A percentile compares a stretch with the other conserved stretches of the same genome.
phyloP scores from a whole-genome alignment of 2,113 vertebrate genomes.

The Embiotoca jacksoni region DNA sequence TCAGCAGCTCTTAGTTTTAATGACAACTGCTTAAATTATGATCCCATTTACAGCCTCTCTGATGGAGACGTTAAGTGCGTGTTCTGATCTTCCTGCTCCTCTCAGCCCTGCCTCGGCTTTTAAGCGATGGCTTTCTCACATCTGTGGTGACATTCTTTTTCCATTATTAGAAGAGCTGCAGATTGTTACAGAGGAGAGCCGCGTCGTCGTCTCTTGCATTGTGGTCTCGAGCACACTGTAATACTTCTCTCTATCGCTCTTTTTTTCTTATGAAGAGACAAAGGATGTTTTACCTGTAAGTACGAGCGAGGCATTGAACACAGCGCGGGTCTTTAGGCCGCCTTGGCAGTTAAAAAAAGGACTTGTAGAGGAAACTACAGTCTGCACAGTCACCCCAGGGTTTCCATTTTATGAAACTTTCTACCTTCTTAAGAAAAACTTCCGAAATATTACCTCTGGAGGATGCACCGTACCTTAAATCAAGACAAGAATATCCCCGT shows the following conservation, averaged over 20 bases:
- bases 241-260: neutral
- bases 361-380: conserved; percentile 7
- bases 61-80: conserved; percentile 58
- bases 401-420: conserved; percentile 23
- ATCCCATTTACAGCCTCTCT: conserved; percentile 60
- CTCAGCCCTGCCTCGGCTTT: conserved; percentile 50
- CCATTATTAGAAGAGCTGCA: conserved; percentile 61
- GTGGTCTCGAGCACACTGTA: conserved; percentile 8
- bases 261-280: conserved; percentile 36
- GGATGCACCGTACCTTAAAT: conserved; percentile 3
- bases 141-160: conserved; percentile 57
- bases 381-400: conserved; percentile 1
- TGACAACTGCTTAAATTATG: conserved; percentile 70
- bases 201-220: conserved; percentile 28
- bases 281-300: conserved; percentile 37
- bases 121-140: conserved; percentile 72
- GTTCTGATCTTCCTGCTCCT: conserved; percentile 44
- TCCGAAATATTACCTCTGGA: neutral
- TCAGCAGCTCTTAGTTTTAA: conserved; percentile 58
- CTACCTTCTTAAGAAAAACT: conserved; percentile 12
- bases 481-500: conserved; percentile 13
- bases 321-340: neutral
- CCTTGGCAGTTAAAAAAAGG: conserved; percentile 25
- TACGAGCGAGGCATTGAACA: neutral
- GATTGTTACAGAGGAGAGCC: conserved; percentile 35